Base-by-base conservation (phyloP, 2,888 invertebrate genomes). In the Anthrax anthrax region DNA sequence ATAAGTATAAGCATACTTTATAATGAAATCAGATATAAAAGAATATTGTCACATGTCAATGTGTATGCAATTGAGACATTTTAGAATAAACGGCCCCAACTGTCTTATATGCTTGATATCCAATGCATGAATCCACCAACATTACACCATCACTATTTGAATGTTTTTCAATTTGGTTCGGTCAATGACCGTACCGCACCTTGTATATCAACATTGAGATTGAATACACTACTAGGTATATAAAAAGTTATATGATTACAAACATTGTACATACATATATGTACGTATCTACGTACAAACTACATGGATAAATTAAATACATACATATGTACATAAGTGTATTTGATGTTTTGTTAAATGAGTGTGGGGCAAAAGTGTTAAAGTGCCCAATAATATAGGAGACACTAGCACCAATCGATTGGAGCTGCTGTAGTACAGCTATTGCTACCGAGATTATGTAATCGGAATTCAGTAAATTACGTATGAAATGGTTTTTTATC, bases 121-220 rank as follows among this genome's bases (percentile, higher is more conserved):
- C 29, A 12, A 12, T 32, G 29, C 12, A n/a, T n/a, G n/a, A n/a
- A 5, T 32, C 29, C 29, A 32, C 12, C 29, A 32, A 12, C 29
- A 32, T n/a, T n/a, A 9, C 12, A 32, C 4, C 29, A 32, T 12
- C 13, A 12, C 29, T 12, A 9, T n/a, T n/a, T 23, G 4, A 8
- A 23, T 23, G 23, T 23, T 23, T n/a, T 23, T 23, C 29, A 32
- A 32, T 12, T 32, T 9, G 52, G 52, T 52, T 51, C 53, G 53
- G 52, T 51, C 53, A 54, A 54, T 53, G 53, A 53, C 53, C 53
- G 52, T 50, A 50, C 50, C 50, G 51, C 29, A 32, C 29, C 29
- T 32, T 32, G 29, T 32, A 32, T 32, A 32, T 32, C 29, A 32
- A 32, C 29, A 32, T 32, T 32, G 29, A 32, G 29, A 32, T 32